Evolutionary conservation across 2,113 vertebrate species (phyloP), one percentile per base, ranked within the genome.

Genomic region (Hassar affinis): DNA sequence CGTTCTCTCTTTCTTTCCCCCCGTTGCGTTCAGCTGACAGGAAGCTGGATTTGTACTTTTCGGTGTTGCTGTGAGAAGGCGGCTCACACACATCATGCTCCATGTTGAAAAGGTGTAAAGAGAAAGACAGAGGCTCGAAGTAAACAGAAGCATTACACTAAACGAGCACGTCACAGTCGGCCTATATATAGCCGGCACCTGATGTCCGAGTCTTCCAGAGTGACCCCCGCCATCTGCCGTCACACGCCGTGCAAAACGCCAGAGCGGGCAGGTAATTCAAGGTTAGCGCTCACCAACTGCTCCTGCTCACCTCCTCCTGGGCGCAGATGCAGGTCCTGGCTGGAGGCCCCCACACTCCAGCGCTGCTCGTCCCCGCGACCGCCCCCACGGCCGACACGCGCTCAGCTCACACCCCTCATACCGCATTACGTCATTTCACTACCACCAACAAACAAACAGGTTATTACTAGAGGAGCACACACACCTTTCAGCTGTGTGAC

Each of bases 191-290:
- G 93, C 87, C 81, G 84, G 83, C 87, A 88, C 89, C 88, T 88
- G 35, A 86, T 64, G 86, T 86, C 87, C 89, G 85, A 90, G 88
- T 88, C 90, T 87, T 89, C 62, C 27, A 56, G 79, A 82, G 86
- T 91, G 91, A 92, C 92, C 92, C 90, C 88, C 79, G 85, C 94
- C 92, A 93, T 94, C 92, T 94, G 93, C 90, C 89, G 47, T 78
- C 82, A 86, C 87, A 57, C 82, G 78, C 84, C 38, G 83, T 56
- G 76, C 81, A 81, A 81, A 79, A 84, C 86, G 47, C 76, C 80
- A 87, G 62, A 78, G 78, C 51, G 45, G 82, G 80, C 83, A 86
- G 84, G 86, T 88, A 83, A 87, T 86, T 87, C 86, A 88, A 86
- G 90, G 89, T 87, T 91, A 85, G 82, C 33, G 27, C 77, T 64